Conservation (phyloP, 1,140 invertebrate genomes). For the Coelopa frigida region DNA sequence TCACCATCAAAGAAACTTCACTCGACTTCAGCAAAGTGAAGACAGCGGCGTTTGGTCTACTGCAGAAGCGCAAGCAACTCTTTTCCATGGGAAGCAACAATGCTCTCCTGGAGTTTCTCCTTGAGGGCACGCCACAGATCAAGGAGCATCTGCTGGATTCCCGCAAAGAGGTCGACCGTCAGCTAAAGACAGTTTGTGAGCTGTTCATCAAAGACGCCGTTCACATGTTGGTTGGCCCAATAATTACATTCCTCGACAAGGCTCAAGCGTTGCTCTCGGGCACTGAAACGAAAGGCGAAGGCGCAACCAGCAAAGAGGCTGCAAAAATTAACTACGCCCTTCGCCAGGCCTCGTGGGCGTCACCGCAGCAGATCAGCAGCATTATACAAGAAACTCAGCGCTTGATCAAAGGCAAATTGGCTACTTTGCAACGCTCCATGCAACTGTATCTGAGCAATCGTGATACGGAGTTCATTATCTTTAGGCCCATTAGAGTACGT, state of each 20-base stretch:
- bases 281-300: background rate
- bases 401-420: slow-evolving; percentile 70
- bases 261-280: slow-evolving; percentile 46
- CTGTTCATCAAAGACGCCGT: slow-evolving; percentile 78
- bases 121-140: slow-evolving; percentile 86
- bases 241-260: slow-evolving; percentile 68
- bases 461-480: slow-evolving; percentile 93
- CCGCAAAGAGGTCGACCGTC: slow-evolving; percentile 87
- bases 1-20: slow-evolving; percentile 84
- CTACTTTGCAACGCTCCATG: slow-evolving; percentile 79
- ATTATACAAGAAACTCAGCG: slow-evolving; percentile 60
- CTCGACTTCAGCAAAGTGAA: slow-evolving; percentile 87
- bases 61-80: slow-evolving; percentile 78
- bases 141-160: slow-evolving; percentile 88
- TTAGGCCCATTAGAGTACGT: slow-evolving; percentile 79
- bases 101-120: slow-evolving; percentile 82
- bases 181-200: slow-evolving; percentile 88
- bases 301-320: slow-evolving; percentile 9
- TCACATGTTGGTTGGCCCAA: slow-evolving; percentile 62
- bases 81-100: slow-evolving; percentile 87
- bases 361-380: slow-evolving; percentile 50
- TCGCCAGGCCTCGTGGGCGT: slow-evolving; percentile 47
- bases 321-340: slow-evolving; percentile 29
- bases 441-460: slow-evolving; percentile 91
- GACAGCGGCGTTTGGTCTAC: slow-evolving; percentile 74